Conservation (phyloP, 2,113 vertebrate genomes). For the Procavia capensis region DNA sequence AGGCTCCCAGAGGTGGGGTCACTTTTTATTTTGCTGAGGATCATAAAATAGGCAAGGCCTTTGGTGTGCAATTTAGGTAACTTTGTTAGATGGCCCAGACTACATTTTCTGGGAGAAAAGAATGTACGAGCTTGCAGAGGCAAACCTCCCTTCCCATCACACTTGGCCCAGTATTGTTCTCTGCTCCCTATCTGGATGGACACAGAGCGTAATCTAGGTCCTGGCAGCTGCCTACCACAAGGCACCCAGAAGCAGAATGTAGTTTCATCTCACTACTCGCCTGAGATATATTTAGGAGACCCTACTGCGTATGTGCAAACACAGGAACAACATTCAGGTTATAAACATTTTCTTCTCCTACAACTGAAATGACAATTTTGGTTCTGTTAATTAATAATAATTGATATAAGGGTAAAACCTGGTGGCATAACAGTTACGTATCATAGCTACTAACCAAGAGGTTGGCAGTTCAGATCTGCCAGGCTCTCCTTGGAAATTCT, state of each 20-base stretch:
- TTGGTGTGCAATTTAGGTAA: neutral
- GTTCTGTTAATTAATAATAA: conserved; percentile 16
- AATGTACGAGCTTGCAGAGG: neutral
- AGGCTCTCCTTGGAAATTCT: too few relatives aligned
- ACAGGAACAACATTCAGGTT: neutral
- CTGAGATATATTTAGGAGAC: neutral
- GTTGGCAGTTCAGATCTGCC: too few relatives aligned
- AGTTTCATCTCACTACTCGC: neutral
- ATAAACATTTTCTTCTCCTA: neutral
- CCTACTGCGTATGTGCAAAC: neutral
- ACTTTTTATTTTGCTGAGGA: neutral
- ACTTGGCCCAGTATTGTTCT: neutral
- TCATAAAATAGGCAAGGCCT: neutral
- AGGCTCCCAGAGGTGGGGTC: neutral
- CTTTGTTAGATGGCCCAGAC: neutral
- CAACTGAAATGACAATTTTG: neutral
- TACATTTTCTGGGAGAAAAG: neutral
- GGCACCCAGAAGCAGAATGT: neutral
- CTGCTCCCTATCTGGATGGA: neutral
- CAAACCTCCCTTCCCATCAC: neutral
- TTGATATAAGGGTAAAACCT: too few relatives aligned
- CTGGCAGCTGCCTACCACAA: neutral
- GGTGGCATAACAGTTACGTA: too few relatives aligned
- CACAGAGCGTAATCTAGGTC: neutral
- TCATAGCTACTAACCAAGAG: too few relatives aligned